Conservation (phyloP, 2,888 invertebrate genomes). For the Tridacna crocea region DNA sequence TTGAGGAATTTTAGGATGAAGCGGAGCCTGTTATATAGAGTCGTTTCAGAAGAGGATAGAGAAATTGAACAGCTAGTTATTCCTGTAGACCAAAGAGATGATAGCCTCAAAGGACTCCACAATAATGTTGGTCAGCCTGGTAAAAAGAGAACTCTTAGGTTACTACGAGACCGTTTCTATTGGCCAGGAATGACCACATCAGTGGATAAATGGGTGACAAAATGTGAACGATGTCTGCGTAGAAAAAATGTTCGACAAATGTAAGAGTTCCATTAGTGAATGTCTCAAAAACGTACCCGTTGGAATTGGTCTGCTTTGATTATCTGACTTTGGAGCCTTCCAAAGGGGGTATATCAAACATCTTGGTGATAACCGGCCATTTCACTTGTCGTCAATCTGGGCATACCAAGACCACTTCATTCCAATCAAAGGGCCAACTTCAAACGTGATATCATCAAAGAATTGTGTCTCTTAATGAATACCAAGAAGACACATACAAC, state of each 20-base stretch:
- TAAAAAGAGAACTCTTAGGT: too few relatives aligned
- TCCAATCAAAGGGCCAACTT: conserved; percentile 7
- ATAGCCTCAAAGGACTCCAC: background rate
- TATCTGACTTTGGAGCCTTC: background rate
- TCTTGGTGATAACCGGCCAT: too few relatives aligned
- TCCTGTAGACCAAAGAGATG: background rate
- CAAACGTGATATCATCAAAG: too few relatives aligned
- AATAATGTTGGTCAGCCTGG: too few relatives aligned
- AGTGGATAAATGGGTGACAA: too few relatives aligned
- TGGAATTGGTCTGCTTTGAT: too few relatives aligned
- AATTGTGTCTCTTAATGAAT: background rate
- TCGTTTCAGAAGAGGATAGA: background rate
- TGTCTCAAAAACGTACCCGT: background rate
- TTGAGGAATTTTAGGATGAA: background rate
- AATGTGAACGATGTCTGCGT: background rate
- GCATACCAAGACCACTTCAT: background rate
- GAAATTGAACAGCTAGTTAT: background rate
- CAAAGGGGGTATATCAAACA: background rate
- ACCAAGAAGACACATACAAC: background rate
- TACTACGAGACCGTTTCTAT: too few relatives aligned
- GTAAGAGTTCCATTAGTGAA: background rate
- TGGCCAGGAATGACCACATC: too few relatives aligned
- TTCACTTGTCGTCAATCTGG: background rate
- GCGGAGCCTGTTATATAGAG: background rate
- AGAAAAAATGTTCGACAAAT: background rate